Conservation (phyloP, 2,888 invertebrate genomes). For the Meandrusa payeni region DNA sequence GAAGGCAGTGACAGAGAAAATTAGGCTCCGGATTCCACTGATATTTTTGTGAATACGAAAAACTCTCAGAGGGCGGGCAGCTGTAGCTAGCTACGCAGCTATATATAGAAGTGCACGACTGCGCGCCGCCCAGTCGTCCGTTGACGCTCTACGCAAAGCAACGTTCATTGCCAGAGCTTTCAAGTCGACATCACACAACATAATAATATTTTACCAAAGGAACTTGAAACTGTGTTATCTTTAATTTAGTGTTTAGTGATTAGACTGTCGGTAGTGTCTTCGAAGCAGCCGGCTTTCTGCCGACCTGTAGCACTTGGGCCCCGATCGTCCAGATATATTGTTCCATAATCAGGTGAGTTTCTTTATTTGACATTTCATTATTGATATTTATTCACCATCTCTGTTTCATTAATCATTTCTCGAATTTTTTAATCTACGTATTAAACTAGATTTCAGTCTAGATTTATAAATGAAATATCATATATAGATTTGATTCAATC, state of each 20-base stretch:
- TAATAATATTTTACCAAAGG: not conserved
- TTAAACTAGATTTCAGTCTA: no score
- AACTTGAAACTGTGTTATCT: conserved; percentile 9
- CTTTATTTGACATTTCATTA: conserved; percentile 6
- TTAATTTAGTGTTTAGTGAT: conserved; percentile 22
- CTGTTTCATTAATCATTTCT: no score
- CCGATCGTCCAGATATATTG: conserved; percentile 10
- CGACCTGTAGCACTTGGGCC: conserved; percentile 19
- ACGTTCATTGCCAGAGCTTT: conserved; percentile 35
- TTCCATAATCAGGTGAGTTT: conserved; percentile 21
- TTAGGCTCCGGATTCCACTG: conserved; percentile 72
- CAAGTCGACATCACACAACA: conserved; percentile 8
- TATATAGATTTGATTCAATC: no score
- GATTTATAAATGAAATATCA: no score
- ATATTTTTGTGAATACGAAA: conserved; percentile 71
- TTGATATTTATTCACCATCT: not conserved
- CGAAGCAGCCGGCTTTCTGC: conserved; percentile 19
- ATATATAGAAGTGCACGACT: conserved; percentile 62
- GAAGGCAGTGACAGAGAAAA: conserved; percentile 72
- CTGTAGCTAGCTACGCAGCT: conserved; percentile 43
- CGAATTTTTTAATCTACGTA: no score
- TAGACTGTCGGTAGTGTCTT: conserved; percentile 8
- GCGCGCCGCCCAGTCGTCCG: conserved; percentile 70
- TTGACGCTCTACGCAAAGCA: conserved; percentile 40
- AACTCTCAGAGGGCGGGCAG: conserved; percentile 63